Base-by-base conservation (phyloP, 2,797 vertebrate species). In the Sebastiscus tertius region DNA sequence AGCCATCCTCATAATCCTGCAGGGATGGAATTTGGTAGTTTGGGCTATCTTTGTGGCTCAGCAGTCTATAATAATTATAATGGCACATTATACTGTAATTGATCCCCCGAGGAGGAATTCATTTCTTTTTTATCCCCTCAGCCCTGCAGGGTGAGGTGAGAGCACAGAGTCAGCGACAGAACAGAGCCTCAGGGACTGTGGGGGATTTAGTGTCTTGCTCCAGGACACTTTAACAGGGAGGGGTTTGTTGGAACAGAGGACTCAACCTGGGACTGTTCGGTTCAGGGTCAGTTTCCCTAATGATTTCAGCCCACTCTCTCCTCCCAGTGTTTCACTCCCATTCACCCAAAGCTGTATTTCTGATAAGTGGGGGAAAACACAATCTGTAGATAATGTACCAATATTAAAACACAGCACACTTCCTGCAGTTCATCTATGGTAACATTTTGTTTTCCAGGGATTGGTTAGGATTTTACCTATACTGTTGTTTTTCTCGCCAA, bases 21-120 rank as follows among this genome's bases (percentile, higher is more conserved):
- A 81, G 36, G 79, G 34, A 75, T 66, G 56, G 52, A 61, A 82
- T 81, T 65, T 76, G 27, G 49, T 79, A 66, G 72, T 68, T 74
- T 64, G 33, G 66, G 29, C 54, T 69, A 79, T 82, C 70, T 83
- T 42, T 66, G 52, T 39, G 83, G 69, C 78, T 85, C 77, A 72
- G 74, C 82, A 79, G 58, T 86, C 71, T 80, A 59, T 83, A 83
- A 86, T 86, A 87, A 91, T 87, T 87, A 77, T 81, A 78, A 87
- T 70, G 22, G 61, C 65, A 77, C 80, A 87, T 78, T 82, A 79
- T 56, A 65, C 64, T 80, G n/a, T 87, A 88, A 89, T 88, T 90
- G 86, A 84, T 84, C 82, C 85, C 83, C 68, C 6, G 77, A 66
- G 83, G 84, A 85, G 65, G 49, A 73, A 82, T 83, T 64, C 1